Evolutionary conservation across 2,113 vertebrate genomes (phyloP).

Genomic region (Solenodon paradoxus): DNA sequence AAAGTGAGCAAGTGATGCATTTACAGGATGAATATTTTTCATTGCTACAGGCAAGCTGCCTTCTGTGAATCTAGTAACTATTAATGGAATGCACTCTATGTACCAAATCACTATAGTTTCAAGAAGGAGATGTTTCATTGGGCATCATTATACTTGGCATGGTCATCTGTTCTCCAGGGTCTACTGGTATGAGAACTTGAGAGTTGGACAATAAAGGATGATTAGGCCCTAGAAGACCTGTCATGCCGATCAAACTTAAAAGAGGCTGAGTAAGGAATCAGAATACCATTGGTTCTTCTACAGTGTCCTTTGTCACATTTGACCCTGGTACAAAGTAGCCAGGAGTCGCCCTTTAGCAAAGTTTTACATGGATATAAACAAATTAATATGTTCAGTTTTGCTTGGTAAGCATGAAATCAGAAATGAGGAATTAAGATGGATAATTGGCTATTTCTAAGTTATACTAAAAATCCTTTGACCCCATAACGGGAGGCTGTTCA

Average conservation of each 20-base stretch:
- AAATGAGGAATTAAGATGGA: conserved; percentile 48
- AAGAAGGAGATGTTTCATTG: conserved; percentile 64
- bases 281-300: conserved; percentile 31
- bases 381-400: conserved; percentile 45
- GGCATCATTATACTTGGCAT: conserved; percentile 67
- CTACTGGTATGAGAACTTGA: conserved; percentile 58
- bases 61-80: conserved; percentile 70
- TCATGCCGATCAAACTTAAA: conserved; percentile 71
- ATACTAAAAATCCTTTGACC: not conserved
- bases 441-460: conserved; percentile 61
- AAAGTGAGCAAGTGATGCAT: conserved; percentile 75
- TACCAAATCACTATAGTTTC: conserved; percentile 66
- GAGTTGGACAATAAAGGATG: conserved; percentile 41
- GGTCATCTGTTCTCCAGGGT: conserved; percentile 64
- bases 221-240: conserved; percentile 61
- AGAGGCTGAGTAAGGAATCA: conserved; percentile 62
- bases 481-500: not conserved
- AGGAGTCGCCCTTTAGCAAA: conserved; percentile 52
- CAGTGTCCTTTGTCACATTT: conserved; percentile 51
- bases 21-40: conserved; percentile 75
- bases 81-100: conserved; percentile 72
- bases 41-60: conserved; percentile 71
- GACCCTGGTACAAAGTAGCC: conserved; percentile 34
- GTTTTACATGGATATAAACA: conserved; percentile 41
- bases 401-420: conserved; percentile 60